These are phyloP conservation scores for Phoxinus dragarum DNA, from an alignment of 2,797 vertebrate species.

Conservation along the genomic window DNA sequence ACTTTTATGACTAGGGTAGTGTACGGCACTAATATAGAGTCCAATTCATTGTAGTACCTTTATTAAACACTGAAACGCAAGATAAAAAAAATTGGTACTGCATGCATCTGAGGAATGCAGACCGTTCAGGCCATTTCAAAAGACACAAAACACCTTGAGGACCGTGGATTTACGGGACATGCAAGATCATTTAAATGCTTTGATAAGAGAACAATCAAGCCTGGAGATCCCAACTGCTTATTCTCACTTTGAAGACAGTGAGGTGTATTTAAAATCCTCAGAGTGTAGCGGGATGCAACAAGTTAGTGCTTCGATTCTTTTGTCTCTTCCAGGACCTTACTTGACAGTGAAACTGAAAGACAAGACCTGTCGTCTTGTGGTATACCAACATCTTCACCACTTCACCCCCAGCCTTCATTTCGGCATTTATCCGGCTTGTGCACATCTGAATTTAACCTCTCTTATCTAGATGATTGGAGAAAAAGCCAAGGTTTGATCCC, in stretches of 20 bases:
- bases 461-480: constrained; percentile 59
- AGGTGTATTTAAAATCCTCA: constrained; percentile 72
- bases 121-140: constrained; percentile 67
- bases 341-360: constrained; percentile 65
- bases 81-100: constrained; percentile 67
- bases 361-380: constrained; percentile 20
- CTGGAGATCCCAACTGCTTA: constrained; percentile 71
- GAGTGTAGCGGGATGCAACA: constrained; percentile 63
- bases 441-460: constrained; percentile 73
- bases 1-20: constrained; percentile 78
- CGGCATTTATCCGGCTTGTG: constrained; percentile 74
- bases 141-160: constrained; percentile 55
- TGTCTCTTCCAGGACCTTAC: constrained; percentile 60
- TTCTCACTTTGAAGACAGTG: constrained; percentile 71
- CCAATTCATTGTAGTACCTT: constrained; percentile 78
- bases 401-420: constrained; percentile 67
- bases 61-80: constrained; percentile 68
- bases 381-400: constrained; percentile 55
- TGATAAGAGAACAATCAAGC: constrained; percentile 71
- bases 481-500: constrained; percentile 68
- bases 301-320: constrained; percentile 70
- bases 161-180: constrained; percentile 79
- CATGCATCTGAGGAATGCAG: constrained; percentile 73
- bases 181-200: constrained; percentile 68
- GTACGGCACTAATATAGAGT: constrained; percentile 74